A percentile compares a stretch with the other conserved stretches of the same genome.
Conservation (phyloP, 2,888 invertebrate species). For the Drosophila colorata region DNA sequence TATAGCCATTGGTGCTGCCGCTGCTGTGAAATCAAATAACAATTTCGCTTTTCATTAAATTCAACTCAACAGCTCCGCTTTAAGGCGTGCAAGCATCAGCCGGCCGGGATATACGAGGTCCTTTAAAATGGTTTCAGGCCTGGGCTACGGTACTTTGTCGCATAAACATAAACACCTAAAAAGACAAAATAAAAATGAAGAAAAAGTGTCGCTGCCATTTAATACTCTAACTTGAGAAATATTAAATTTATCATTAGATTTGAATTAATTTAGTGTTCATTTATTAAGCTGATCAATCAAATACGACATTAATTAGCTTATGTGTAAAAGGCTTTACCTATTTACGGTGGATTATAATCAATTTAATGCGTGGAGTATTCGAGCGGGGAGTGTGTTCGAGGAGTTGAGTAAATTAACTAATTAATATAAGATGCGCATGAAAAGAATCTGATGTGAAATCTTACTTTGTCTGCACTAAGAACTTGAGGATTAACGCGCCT, state of each 20-base stretch:
- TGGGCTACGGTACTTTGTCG: conserved; percentile 52
- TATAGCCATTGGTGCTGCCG: conserved; percentile 53
- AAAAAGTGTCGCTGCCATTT: conserved; percentile 16
- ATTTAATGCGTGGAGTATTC: neutral
- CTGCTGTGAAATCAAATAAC: conserved; percentile 66
- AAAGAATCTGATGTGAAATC: conserved; percentile 1
- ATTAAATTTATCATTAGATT: neutral
- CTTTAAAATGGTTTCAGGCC: neutral
- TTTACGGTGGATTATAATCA: neutral
- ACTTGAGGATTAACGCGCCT: neutral
- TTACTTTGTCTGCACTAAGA: neutral
- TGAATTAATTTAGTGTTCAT: neutral
- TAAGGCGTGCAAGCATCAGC: conserved; percentile 39
- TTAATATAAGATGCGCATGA: conserved; percentile 1
- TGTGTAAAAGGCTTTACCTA: neutral
- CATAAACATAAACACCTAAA: conserved; percentile 70
- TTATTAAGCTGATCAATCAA: neutral
- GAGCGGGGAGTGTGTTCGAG: too few relatives aligned
- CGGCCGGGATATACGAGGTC: conserved; percentile 20
- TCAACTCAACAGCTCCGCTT: conserved; percentile 54
- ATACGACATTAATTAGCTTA: neutral
- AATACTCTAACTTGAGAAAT: conserved; percentile 21
- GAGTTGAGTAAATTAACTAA: neutral
- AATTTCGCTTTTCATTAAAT: conserved; percentile 76
- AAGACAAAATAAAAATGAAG: conserved; percentile 34